A percentile compares a stretch with the other conserved stretches of the same genome.
phyloP scores from a whole-genome alignment of 2,797 vertebrate species.

The Bryconaethiops microstoma region DNA sequence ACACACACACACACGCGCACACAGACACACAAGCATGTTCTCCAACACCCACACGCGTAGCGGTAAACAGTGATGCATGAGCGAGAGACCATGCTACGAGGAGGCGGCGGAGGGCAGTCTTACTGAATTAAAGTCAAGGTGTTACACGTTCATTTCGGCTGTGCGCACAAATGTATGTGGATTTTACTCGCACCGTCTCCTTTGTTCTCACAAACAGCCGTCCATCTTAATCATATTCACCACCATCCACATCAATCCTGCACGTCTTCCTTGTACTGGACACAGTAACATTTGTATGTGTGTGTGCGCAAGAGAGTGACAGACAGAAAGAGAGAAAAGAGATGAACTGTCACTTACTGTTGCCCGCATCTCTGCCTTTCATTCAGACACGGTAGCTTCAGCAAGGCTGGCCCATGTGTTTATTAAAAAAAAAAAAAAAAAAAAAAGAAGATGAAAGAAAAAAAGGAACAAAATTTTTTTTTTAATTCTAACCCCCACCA shows the following conservation, averaged over 20 bases:
- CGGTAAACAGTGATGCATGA: constrained; percentile 51
- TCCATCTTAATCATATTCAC: constrained; percentile 17
- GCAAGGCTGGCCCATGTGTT: constrained; percentile 40
- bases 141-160: constrained; percentile 57
- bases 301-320: background rate
- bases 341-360: constrained; percentile 83
- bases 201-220: constrained; percentile 49
- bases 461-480: background rate
- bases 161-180: constrained; percentile 8
- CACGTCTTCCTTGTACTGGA: background rate
- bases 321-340: constrained; percentile 23
- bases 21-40: constrained; percentile 55
- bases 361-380: constrained; percentile 83
- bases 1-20: constrained; percentile 17
- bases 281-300: background rate
- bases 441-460: constrained; percentile 28
- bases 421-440: constrained; percentile 27
- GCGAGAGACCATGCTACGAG: constrained; percentile 42
- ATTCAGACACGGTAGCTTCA: constrained; percentile 48
- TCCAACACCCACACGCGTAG: constrained; percentile 70
- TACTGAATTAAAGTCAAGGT: constrained; percentile 74
- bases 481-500: constrained; percentile 61
- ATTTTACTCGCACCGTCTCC: constrained; percentile 36
- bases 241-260: background rate
- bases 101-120: constrained; percentile 66